Evolutionary conservation across 2,797 vertebrate species (phyloP).

Genomic region (Hydrocynus forskahlii): DNA sequence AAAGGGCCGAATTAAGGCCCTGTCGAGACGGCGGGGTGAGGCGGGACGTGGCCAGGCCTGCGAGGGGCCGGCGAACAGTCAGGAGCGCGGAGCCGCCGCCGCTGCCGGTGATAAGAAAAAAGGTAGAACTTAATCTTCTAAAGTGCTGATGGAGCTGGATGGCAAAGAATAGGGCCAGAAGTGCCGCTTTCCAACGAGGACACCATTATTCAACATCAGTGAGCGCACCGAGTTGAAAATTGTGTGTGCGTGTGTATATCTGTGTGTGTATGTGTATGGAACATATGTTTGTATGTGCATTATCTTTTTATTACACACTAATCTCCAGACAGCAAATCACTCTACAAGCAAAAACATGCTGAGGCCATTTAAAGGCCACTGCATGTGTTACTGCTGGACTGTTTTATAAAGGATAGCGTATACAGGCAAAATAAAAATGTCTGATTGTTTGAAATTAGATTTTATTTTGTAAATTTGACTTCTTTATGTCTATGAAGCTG

Average conservation of each 20-base stretch:
- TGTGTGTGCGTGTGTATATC: slow-evolving; percentile 33
- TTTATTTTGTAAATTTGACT: no score
- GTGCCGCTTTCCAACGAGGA: slow-evolving; percentile 56
- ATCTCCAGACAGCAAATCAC: slow-evolving; percentile 36
- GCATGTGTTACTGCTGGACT: slow-evolving; percentile 25
- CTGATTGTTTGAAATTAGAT: no score
- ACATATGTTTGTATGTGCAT: slow-evolving; percentile 50
- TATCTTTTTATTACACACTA: slow-evolving; percentile 39
- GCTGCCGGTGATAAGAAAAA: slow-evolving; percentile 54
- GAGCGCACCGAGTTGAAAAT: slow-evolving; percentile 33
- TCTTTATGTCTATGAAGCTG: no score
- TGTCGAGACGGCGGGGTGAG: slow-evolving; percentile 35
- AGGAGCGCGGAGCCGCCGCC: slow-evolving; percentile 25
- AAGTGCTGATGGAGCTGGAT: slow-evolving; percentile 65
- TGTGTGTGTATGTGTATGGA: slow-evolving; percentile 12
- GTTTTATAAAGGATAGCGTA: neutral
- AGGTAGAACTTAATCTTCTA: slow-evolving; percentile 65
- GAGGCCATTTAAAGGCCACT: slow-evolving; percentile 17
- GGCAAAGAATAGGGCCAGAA: slow-evolving; percentile 48
- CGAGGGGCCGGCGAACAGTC: slow-evolving; percentile 35
- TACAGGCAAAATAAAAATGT: no score
- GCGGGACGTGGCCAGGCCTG: slow-evolving; percentile 39
- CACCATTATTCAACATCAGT: slow-evolving; percentile 61
- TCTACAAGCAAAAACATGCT: slow-evolving; percentile 45
- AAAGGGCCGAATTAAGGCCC: slow-evolving; percentile 52